These are phyloP conservation scores for Silurus aristotelis DNA, from an alignment of 2,797 vertebrate genomes.

Conservation along the genomic window DNA sequence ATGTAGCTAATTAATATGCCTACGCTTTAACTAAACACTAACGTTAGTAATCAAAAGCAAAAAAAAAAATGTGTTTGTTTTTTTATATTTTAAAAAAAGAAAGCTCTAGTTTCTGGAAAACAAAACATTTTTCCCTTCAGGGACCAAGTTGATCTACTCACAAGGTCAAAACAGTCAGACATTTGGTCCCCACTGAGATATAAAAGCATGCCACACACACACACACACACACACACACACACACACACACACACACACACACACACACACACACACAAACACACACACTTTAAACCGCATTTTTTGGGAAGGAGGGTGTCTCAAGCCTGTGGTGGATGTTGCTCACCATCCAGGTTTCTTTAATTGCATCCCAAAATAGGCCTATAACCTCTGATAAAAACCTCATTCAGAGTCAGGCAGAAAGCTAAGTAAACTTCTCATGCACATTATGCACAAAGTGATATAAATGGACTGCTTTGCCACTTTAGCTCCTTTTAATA, in stretches of 20 bases:
- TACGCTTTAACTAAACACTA: background rate
- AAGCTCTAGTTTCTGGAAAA: background rate
- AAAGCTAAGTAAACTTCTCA: conserved; percentile 32
- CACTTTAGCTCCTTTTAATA: conserved; percentile 47
- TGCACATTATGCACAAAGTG: conserved; percentile 41
- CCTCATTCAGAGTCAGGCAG: conserved; percentile 34
- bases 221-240: background rate
- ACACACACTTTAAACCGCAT: conserved; percentile 68
- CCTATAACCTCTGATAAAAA: conserved; percentile 49
- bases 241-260: background rate
- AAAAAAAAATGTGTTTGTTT: background rate
- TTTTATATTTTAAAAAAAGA: background rate
- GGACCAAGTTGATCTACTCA: background rate
- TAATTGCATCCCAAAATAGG: conserved; percentile 59
- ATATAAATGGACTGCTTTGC: conserved; percentile 51
- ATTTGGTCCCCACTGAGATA: conserved; percentile 2
- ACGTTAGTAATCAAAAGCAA: background rate
- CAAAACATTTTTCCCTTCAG: background rate
- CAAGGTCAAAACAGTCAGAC: background rate
- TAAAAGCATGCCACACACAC: background rate
- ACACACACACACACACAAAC: conserved; percentile 16
- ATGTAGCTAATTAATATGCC: background rate
- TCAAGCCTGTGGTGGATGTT: conserved; percentile 63
- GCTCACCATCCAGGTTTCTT: conserved; percentile 52
- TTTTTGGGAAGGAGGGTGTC: conserved; percentile 62